Base-by-base conservation (phyloP, 2,113 vertebrate species). In the Malaclemys terrapin region DNA sequence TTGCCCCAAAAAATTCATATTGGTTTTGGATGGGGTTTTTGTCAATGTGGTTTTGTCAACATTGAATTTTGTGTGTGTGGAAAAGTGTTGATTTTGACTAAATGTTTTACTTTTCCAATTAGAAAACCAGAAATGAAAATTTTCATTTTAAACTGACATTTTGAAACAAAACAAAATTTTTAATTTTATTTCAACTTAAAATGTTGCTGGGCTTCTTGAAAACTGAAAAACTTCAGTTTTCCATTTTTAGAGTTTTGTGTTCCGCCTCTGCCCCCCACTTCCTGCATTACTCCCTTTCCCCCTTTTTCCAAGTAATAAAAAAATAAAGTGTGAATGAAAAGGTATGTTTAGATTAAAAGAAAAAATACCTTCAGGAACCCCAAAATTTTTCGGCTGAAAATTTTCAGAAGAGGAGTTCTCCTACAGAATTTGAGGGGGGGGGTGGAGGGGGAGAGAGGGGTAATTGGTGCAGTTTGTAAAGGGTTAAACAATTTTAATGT, bases 111-210 rank as follows among this genome's bases (percentile, higher is more conserved):
- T 72, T 62, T 42, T 13, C 45, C 62, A 72, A 1, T 29, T 38
- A 80, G 59, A 89, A 91, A 91, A 72, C 7, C 50, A 25, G 45
- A 95, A 78, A 78, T 27, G 38, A 78, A 78, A 76, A 24, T 14
- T 25, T 14, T 35, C 3, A 45, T 45, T 76, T 42, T 22, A 45
- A 45, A 76, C 8, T 25, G 72, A 76, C 42, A 45, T 45, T 45
- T 27, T 76, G 42, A 45, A 76, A 76, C 42, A 76, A 76, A 76
- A 45, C 72, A 65, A 35, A 31, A 2, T 35, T 35, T 31, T 69
- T 17, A 8, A 42, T 76, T 27, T 47, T 8, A 27, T 78, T 78
- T 78, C 12, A 42, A 13, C 10, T 78, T 12, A 47, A 47, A 78
- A 45, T 78, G 3, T 38, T 78, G 11, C 27, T 78, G 75, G 75